Evolutionary conservation across 2,888 invertebrate genomes (phyloP), one percentile per base, ranked within the genome.

Genomic region (Epicampocera succincta): DNA sequence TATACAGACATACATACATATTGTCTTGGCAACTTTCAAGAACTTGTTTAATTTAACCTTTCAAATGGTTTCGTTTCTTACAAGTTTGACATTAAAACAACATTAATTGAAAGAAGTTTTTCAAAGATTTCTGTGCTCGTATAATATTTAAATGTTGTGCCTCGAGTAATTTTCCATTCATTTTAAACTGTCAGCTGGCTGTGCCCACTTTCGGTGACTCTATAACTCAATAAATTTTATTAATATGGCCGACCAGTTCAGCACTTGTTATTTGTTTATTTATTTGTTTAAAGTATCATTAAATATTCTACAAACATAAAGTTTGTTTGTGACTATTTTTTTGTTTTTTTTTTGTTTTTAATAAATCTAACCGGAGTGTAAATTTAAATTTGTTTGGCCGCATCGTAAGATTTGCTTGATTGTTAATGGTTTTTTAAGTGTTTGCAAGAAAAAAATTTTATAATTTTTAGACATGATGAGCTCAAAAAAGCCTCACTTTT

Each of bases 31-130:
- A 44, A 17, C 11, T 54, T 38, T 33, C 3, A 25, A 75, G 69
- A 76, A 76, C 76, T 76, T 76, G 76, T 76, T 69, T 76, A 5
- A 13, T 61, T 76, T 69, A 76, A 76, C 76, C 68, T 76, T 76
- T 76, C 61, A 13, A 33, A 15, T 54, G 13, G 52, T 29, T 69
- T 61, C 21, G 12, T 63, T 69, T 54, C 33, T 61, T 76, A 76
- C 65, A 66, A 68, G 68, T 76, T 60, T 76, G 76, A 60, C 76
- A 71, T 76, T 68, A 81, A 81, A 81, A 63, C 38, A 25, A 42
- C 38, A 76, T 44, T 25, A 60, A 38, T 61, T 44, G 44, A 54
- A 60, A 54, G 63, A 54, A 65, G 33, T 33, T 74, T 65, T 46
- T 50, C 12, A 33, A 42, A 60, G 60, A 60, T 60, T n/a, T 12